Evolutionary conservation across 2,113 vertebrate species (phyloP), one percentile per base, ranked within the genome.

Genomic region (Hippocampus abdominalis): DNA sequence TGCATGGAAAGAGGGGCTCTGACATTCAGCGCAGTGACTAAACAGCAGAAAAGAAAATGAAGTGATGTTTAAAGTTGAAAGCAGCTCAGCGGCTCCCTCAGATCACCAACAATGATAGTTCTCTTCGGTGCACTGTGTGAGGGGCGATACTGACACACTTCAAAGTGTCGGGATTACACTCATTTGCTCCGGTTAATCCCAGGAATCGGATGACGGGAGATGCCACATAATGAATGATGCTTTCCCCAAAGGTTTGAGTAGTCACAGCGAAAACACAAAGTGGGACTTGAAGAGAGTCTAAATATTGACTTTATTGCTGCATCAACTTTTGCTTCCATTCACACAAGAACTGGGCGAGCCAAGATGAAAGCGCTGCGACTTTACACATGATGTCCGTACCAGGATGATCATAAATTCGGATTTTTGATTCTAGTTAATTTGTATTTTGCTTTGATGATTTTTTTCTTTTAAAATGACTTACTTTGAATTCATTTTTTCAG

Each of bases 151-250:
- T 70, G 74, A 49, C 25, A 68, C 76, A 82, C 79, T 84, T 87
- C 85, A 89, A 85, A 87, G 86, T 72, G 72, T 84, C 40, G 15
- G 71, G 76, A 81, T 84, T 83, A 80, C 57, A 72, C 73, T 60
- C 68, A 20, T 81, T 85, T 85, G 72, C 56, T 71, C 75, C 65
- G 60, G 44, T 65, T 88, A 84, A 86, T 83, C 82, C 74, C 8
- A n/a, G 61, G 75, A 81, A 67, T 83, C 79, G 69, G 25, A 82
- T 83, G 77, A 83, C 80, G 75, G 54, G 78, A 81, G 66, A 69
- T 81, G 44, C n/a, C 69, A 73, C 73, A 69, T 62, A 61, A 57
- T 61, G 44, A 61, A 57, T 61, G 44, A 74, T 5, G 44, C 42
- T 61, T 27, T 57, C 27, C 65, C 66, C 27, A 57, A 73, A 74